These are phyloP conservation scores for Drosophila nigricruria DNA, from an alignment of 2,888 invertebrate species.

Conservation along the genomic window DNA sequence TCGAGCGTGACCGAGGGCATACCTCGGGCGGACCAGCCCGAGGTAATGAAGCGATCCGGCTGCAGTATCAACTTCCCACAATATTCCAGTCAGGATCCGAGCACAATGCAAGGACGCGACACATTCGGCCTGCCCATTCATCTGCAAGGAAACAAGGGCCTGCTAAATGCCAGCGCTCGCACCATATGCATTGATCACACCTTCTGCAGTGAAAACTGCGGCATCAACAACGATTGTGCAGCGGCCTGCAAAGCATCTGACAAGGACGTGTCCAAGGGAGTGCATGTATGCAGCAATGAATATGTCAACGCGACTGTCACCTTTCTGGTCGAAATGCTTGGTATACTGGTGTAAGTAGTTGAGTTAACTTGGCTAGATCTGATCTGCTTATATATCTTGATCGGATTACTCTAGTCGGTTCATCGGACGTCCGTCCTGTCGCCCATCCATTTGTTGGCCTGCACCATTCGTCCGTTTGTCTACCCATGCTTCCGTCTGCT, in stretches of 20 bases:
- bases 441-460: no score
- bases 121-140: constrained; percentile 32
- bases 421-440: neutral
- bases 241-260: neutral
- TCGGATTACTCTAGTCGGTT: neutral
- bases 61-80: constrained; percentile 5
- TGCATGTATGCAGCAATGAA: constrained; percentile 38
- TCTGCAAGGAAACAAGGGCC: constrained; percentile 29
- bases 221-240: constrained; percentile 41
- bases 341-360: constrained; percentile 56
- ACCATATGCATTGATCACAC: neutral
- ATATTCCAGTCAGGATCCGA: no score
- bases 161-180: constrained; percentile 10
- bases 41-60: neutral
- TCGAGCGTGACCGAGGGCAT: constrained; percentile 15
- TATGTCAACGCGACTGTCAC: constrained; percentile 47
- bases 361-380: no score
- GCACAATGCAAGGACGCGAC: constrained; percentile 21
- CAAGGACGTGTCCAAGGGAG: constrained; percentile 14
- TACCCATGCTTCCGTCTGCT: neutral
- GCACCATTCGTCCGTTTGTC: no score
- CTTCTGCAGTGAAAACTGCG: constrained; percentile 42
- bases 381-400: neutral
- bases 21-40: neutral
- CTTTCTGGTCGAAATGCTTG: constrained; percentile 53